Evolutionary conservation across 2,113 vertebrate genomes (phyloP), one percentile per base, ranked within the genome.

Genomic region (Tor tambroides): DNA sequence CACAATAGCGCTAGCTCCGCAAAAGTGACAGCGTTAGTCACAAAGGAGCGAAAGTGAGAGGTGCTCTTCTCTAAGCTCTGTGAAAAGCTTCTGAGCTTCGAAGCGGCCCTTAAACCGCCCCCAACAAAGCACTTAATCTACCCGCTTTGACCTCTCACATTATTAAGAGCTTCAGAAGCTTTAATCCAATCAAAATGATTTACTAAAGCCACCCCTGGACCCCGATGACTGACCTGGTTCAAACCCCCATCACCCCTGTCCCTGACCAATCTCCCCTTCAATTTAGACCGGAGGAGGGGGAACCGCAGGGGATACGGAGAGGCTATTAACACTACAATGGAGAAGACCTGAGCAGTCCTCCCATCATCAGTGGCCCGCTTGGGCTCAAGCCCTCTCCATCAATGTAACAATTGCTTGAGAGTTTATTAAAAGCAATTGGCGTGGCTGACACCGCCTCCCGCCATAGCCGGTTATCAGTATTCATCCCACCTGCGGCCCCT

Each of bases 181-280:
- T 96, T 98, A 98, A 98, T 98, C 97, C 97, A 98, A 98, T 98
- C 97, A 97, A 96, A 97, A 96, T 97, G 96, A 98, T 98, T 97
- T 97, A 96, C 94, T 95, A 92, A 95, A 97, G 96, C 91, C 2
- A 75, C 88, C 85, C 77, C 90, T 90, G 92, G 93, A 90, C 89
- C 93, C 92, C 91, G 91, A 92, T 92, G 92, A 92, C 92, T 94
- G 93, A 94, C 94, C 92, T 90, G 90, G 93, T 91, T 92, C 90
- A 74, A 82, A 30, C 78, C 92, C 91, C 67, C 88, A 59, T 93
- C 92, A 92, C 87, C 89, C 77, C 80, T 93, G 91, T 92, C 89
- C 91, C 92, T 28, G 92, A 91, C 92, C 92, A 90, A 91, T 92
- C 89, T 88, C 88, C 91, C 91, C 91, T 90, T 90, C 92, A 94